Evolutionary conservation across 2,113 vertebrate genomes (phyloP).

Genomic region (Pelvicachromis taeniatus): DNA sequence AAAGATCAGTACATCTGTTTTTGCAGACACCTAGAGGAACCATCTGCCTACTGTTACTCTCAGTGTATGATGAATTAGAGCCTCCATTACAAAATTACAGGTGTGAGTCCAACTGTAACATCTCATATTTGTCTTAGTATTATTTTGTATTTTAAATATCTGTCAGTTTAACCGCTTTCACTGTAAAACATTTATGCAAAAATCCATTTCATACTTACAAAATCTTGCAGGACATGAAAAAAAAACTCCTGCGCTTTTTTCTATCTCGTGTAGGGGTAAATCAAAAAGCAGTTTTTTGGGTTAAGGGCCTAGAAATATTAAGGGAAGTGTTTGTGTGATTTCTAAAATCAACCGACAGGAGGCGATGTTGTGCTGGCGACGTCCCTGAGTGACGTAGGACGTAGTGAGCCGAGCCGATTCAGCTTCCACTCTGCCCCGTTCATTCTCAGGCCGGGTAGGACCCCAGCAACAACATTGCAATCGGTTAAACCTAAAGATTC

Average conservation of each 20-base stretch:
- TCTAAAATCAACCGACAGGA: not conserved
- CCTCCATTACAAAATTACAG: not conserved
- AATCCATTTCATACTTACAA: not conserved
- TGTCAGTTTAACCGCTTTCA: not conserved
- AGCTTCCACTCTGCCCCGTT: conserved; percentile 23
- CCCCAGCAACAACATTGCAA: conserved; percentile 51
- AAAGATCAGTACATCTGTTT: not conserved
- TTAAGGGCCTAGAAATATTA: not conserved
- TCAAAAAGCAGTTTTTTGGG: not conserved
- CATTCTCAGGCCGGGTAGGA: conserved; percentile 70
- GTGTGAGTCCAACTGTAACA: not conserved
- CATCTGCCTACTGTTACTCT: not conserved
- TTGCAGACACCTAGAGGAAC: not conserved
- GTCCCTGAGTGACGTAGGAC: conserved; percentile 33
- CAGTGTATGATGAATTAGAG: not conserved
- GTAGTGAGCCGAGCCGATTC: not conserved
- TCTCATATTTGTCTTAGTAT: not conserved
- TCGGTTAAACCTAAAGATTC: conserved; percentile 46
- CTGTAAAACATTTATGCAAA: not conserved
- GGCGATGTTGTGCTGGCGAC: not conserved
- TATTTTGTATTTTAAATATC: not conserved
- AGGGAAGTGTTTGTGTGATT: not conserved
- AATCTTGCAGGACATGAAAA: not conserved
- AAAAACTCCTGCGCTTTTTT: not conserved
- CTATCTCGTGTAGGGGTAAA: not conserved